These are phyloP conservation scores for Drosophila villosipedis DNA, from an alignment of 2,888 invertebrate species.

Conservation along the genomic window DNA sequence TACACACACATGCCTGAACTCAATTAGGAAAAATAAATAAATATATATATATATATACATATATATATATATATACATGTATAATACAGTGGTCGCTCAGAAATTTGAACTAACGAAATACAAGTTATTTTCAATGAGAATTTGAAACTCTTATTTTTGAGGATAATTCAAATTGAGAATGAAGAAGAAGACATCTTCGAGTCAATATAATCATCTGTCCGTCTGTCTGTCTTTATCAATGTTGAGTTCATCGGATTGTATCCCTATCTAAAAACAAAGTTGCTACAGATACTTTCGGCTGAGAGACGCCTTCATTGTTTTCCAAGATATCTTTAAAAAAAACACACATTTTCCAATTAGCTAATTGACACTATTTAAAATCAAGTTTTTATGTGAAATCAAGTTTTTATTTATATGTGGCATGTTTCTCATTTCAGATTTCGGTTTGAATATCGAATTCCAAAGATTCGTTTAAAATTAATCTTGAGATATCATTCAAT, in stretches of 20 bases:
- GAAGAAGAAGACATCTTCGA: neutral
- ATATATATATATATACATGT: slow-evolving; percentile 10
- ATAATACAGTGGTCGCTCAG: neutral
- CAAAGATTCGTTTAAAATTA: neutral
- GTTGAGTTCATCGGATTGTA: neutral
- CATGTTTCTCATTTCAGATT: neutral
- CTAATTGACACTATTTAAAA: neutral
- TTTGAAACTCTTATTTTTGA: neutral
- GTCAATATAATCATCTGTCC: neutral
- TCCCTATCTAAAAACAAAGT: no score
- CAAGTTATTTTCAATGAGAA: neutral
- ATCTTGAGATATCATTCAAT: neutral
- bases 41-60: slow-evolving; percentile 10
- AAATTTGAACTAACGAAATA: neutral
- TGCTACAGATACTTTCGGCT: neutral
- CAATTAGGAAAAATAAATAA: slow-evolving; percentile 44
- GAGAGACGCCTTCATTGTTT: neutral
- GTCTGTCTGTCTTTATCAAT: neutral
- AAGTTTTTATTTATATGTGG: neutral
- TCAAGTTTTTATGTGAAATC: neutral
- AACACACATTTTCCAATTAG: neutral
- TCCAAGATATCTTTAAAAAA: neutral
- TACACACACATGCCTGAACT: slow-evolving; percentile 30
- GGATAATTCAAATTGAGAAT: neutral
- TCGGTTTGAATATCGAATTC: neutral